phyloP scores from a whole-genome alignment of 2,888 invertebrate species.

The Digitonthophagus gazella region DNA sequence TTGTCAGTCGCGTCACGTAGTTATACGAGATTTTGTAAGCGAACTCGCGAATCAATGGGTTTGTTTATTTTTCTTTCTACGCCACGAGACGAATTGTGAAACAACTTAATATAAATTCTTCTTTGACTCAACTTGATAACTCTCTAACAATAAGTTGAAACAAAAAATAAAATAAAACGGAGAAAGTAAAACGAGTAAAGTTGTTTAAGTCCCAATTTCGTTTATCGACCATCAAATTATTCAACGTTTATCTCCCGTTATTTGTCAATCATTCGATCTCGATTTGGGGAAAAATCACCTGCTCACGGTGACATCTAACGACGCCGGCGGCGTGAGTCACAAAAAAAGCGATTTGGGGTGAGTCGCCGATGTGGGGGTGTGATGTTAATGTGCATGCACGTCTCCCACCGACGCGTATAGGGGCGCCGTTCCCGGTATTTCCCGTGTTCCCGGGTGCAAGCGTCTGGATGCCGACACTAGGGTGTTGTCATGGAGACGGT shows the following conservation, averaged over 20 bases:
- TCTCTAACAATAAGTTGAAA: too few species aligned
- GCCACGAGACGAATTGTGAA: too few species aligned
- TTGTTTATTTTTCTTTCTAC: not conserved
- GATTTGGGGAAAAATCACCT: not conserved
- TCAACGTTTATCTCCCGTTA: too few species aligned
- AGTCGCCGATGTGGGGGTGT: not conserved
- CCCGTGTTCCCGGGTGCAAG: not conserved
- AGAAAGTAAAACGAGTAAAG: too few species aligned
- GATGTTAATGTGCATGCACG: not conserved
- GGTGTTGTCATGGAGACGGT: slow-evolving; percentile 51
- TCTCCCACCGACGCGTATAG: not conserved
- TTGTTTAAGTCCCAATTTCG: too few species aligned
- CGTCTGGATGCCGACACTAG: slow-evolving; percentile 48
- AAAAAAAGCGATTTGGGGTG: not conserved
- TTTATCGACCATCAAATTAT: too few species aligned
- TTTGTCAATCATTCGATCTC: not conserved
- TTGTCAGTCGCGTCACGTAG: not conserved
- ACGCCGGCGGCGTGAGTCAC: not conserved
- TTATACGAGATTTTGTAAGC: not conserved
- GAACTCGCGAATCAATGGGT: not conserved
- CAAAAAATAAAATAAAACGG: too few species aligned
- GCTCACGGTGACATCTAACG: not conserved
- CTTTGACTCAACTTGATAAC: too few species aligned
- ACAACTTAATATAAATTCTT: not conserved
- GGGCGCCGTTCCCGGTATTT: not conserved